Evolutionary conservation across 2,888 invertebrate genomes (phyloP).

Genomic region (Drosophila testacea): DNA sequence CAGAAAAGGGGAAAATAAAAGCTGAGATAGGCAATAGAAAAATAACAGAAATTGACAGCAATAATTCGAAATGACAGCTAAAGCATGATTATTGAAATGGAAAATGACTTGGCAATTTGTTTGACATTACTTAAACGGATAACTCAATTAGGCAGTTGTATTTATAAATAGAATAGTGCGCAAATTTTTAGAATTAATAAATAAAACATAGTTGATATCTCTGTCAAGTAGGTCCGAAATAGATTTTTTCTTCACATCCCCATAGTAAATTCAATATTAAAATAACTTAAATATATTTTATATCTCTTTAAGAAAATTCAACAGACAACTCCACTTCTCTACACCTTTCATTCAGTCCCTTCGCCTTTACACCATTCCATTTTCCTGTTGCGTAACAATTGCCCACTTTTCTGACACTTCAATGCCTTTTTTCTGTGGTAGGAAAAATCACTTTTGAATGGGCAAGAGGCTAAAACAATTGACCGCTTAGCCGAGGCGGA

Average conservation of each 20-base stretch:
- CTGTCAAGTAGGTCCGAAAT: not conserved
- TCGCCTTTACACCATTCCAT: not conserved
- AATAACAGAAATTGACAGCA: slow-evolving; percentile 3
- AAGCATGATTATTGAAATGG: not conserved
- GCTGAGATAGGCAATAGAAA: not conserved
- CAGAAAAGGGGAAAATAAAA: not conserved
- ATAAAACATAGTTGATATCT: no score
- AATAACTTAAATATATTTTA: no score
- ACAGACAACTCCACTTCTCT: not conserved
- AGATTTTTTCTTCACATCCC: not conserved
- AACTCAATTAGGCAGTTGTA: not conserved
- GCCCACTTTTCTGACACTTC: slow-evolving; percentile 1
- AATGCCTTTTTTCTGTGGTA: not conserved
- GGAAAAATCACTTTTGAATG: slow-evolving; percentile 28
- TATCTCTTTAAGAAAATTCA: not conserved
- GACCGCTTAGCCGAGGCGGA: slow-evolving; percentile 44
- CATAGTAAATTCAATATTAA: no score
- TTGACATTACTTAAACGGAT: not conserved
- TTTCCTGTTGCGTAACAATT: slow-evolving; percentile 8
- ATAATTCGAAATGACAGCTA: not conserved
- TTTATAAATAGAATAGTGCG: not conserved
- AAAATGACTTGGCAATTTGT: not conserved
- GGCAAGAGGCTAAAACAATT: slow-evolving; percentile 53
- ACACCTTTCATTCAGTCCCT: no score
- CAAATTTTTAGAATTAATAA: not conserved